These are phyloP conservation scores for Myiagra hebetior DNA, from an alignment of 2,113 vertebrate species.

Conservation along the genomic window DNA sequence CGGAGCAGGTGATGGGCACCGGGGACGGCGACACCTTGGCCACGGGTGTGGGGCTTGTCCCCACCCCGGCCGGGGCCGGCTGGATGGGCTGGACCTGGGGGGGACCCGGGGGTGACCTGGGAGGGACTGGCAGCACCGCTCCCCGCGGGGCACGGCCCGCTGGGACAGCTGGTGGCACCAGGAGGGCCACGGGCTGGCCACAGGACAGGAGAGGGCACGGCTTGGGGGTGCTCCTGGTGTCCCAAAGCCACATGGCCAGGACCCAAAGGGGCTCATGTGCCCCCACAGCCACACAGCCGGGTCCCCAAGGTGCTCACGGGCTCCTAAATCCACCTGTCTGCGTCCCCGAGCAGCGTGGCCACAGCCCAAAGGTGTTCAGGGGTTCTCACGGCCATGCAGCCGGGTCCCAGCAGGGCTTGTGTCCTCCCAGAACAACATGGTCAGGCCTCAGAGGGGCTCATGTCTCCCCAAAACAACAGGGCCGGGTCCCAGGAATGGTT, in stretches of 20 bases:
- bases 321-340: neutral
- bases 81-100: conserved; percentile 76
- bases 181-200: neutral
- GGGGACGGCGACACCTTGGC: conserved; percentile 71
- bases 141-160: neutral
- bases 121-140: neutral
- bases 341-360: too few species aligned
- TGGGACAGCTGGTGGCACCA: neutral
- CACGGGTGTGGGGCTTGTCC: conserved; percentile 75
- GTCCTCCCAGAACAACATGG: neutral
- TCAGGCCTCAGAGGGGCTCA: neutral
- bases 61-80: conserved; percentile 76
- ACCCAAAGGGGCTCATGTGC: neutral
- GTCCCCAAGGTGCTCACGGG: neutral
- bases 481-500: neutral
- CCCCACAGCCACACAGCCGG: accelerated
- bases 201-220: neutral
- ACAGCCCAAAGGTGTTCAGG: accelerated
- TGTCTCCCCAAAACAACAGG: accelerated
- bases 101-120: neutral
- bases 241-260: accelerated
- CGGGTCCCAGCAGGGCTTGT: too few species aligned
- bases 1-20: conserved; percentile 81
- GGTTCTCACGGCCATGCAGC: neutral
- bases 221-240: neutral